Evolutionary conservation across 2,888 invertebrate species (phyloP), one percentile per base, ranked within the genome.

Genomic region (Habrosyne pyritoides): DNA sequence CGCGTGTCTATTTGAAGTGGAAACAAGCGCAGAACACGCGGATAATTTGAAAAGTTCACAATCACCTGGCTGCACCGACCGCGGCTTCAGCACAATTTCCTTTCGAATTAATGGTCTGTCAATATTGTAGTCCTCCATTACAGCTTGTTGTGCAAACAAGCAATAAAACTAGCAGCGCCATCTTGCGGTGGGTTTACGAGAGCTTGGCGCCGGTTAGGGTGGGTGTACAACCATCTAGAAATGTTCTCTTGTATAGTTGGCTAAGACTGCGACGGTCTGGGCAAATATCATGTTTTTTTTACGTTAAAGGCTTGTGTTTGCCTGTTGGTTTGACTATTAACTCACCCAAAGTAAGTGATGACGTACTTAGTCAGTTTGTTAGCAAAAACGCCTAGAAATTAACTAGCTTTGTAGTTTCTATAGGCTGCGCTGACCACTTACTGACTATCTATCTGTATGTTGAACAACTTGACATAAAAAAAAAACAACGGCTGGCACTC

Each of bases 11-110:
- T 87, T 86, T 81, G 80, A 77, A 82, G 83, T 80, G 77, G 81
- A 88, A 90, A 90, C 86, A 84, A 82, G 81, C 84, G 67, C 82
- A 70, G 73, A 81, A 74, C 87, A 86, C 83, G 87, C 85, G 76
- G 90, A 84, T 91, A 90, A 92, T 92, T 91, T 90, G 89, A 90
- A 91, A 91, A 91, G 90, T 92, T 92, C 89, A 86, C 89, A 89
- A 91, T 90, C 89, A 90, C 91, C 90, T 89, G 18, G 42, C 18
- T 42, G 85, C 80, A 80, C 71, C 73, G 78, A 79, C 73, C 79
- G 84, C 87, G 77, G 80, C 78, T 87, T 87, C 91, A 89, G 91
- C 90, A 87, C 91, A 89, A 89, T 92, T 89, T 91, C 87, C 90
- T 91, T 83, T 76, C 81, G 90, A 91, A 92, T 90, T 92, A 91